Evolutionary conservation across 2,888 invertebrate genomes (phyloP).

Genomic region (Encarsia formosa): DNA sequence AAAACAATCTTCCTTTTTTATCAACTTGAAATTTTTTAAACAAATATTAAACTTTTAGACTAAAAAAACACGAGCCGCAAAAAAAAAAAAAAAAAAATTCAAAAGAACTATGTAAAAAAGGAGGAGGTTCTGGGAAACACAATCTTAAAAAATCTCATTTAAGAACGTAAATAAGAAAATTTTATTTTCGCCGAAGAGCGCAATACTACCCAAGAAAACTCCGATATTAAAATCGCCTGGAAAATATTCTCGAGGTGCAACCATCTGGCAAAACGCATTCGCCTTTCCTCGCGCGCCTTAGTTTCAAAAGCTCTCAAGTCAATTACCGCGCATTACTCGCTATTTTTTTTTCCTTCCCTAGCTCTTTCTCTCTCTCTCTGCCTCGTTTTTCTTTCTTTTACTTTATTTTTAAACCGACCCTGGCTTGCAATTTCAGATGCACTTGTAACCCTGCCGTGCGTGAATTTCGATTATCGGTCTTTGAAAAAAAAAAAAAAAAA

Average conservation of each 20-base stretch:
- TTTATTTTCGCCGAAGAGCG: slow-evolving; percentile 1
- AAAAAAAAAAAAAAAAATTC: neutral
- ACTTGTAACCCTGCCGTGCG: neutral
- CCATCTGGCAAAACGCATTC: slow-evolving; percentile 1
- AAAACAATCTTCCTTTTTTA: too few species aligned
- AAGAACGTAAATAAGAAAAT: neutral
- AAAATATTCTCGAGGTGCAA: slow-evolving; percentile 2
- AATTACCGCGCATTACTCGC: slow-evolving; percentile 14
- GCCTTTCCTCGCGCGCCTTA: neutral
- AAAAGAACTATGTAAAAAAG: neutral
- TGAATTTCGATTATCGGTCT: slow-evolving; percentile 16
- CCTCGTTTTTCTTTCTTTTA: too few species aligned
- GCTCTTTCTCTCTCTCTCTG: too few species aligned
- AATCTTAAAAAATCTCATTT: slow-evolving; percentile 1
- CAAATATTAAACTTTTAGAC: too few species aligned
- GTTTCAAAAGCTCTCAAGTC: slow-evolving; percentile 11
- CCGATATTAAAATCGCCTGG: slow-evolving; percentile 9
- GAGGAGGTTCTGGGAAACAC: too few species aligned
- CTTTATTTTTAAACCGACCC: too few species aligned
- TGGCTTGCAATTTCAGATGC: slow-evolving; percentile 11
- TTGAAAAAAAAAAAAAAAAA: neutral
- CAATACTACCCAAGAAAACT: slow-evolving; percentile 3
- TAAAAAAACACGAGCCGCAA: too few species aligned
- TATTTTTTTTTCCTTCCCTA: too few species aligned
- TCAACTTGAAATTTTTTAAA: too few species aligned